Conservation (phyloP, 64 coral and sea anemone genomes). For the Dendrophyllia cribrosa region DNA sequence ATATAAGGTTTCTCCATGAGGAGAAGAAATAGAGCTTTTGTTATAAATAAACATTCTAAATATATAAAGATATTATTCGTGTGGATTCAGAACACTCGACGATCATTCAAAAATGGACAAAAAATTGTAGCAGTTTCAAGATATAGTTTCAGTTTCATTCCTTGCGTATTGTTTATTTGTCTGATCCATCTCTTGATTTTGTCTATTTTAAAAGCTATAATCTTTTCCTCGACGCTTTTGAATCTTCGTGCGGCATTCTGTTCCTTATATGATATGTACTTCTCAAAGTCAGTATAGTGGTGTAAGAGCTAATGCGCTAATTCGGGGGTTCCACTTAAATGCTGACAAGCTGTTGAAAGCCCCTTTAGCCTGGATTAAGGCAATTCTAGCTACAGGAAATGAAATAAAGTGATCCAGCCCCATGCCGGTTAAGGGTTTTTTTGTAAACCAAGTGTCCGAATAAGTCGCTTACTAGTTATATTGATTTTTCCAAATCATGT, state of each 20-base stretch:
- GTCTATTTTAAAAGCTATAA: too few relatives aligned
- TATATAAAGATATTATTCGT: slow-evolving; percentile 34
- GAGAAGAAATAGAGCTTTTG: slow-evolving; percentile 40
- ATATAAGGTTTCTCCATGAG: not conserved
- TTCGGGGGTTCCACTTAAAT: not conserved
- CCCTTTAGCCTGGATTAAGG: slow-evolving; percentile 8
- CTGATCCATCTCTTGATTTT: too few relatives aligned
- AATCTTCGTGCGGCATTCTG: too few relatives aligned
- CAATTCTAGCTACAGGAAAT: not conserved
- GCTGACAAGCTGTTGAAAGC: not conserved
- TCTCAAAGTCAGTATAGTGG: not conserved
- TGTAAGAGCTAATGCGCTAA: not conserved
- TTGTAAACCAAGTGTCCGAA: too few relatives aligned
- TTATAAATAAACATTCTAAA: slow-evolving; percentile 33
- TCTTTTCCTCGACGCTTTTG: too few relatives aligned
- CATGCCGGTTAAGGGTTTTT: too few relatives aligned
- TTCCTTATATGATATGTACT: not conserved
- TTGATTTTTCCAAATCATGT: not conserved
- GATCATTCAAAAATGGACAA: not conserved
- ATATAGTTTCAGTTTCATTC: not conserved
- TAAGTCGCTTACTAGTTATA: not conserved
- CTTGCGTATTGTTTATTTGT: too few relatives aligned
- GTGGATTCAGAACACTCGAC: not conserved
- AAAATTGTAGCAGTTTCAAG: not conserved
- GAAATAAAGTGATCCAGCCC: not conserved